Percentiles rank a stretch among this genome's conserved stretches.
Conservation (phyloP, 1,140 invertebrate species). For the Ceratoteleas bidentatus region DNA sequence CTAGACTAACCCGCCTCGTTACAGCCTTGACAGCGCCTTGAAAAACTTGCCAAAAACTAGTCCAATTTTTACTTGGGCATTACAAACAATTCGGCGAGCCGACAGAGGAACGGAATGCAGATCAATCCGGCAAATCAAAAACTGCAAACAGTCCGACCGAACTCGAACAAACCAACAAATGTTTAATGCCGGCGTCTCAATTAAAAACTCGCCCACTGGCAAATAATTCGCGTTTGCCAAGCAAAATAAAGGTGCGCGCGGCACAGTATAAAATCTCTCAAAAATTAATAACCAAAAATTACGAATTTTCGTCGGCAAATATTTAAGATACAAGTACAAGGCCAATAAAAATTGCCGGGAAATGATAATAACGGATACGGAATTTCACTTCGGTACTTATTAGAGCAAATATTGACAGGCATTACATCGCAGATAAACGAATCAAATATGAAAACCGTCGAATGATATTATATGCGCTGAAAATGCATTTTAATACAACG, state of each 20-base stretch:
- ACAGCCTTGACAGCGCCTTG: no score
- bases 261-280: not conserved
- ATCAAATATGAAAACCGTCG: conserved; percentile 57
- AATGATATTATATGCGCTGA: conserved; percentile 54
- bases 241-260: not conserved
- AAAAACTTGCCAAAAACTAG: no score
- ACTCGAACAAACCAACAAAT: not conserved
- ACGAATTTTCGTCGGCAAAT: conserved; percentile 9
- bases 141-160: not conserved
- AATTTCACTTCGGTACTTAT: conserved; percentile 46
- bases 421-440: conserved; percentile 50
- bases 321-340: conserved; percentile 18
- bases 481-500: conserved; percentile 58
- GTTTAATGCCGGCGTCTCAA: not conserved
- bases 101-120: not conserved
- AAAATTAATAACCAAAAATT: conserved; percentile 32
- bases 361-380: conserved; percentile 38
- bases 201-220: conserved; percentile 5
- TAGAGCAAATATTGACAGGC: conserved; percentile 52
- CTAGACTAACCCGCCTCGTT: no score
- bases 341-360: conserved; percentile 26
- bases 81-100: no score
- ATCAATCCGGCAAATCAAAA: not conserved
- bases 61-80: no score
- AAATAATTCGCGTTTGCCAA: not conserved